Conservation (phyloP, 2,797 vertebrate species). For the Dryobates pubescens region DNA sequence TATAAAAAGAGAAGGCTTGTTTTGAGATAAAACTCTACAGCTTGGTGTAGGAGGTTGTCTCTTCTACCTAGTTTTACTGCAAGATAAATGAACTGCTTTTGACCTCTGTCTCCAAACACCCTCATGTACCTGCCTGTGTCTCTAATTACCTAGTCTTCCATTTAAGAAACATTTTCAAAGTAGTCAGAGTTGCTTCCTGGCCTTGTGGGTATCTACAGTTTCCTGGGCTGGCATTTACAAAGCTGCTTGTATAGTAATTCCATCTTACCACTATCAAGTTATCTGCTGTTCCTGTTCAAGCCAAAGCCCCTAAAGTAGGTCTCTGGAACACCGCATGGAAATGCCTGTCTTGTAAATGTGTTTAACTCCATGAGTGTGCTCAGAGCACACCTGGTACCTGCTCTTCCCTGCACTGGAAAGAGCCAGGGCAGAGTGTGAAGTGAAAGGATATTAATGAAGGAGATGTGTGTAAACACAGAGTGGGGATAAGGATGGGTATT, state of each 20-base stretch:
- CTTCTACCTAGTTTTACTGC: not conserved
- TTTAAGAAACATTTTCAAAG: not conserved
- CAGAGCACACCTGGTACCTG: not conserved
- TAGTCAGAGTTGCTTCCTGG: not conserved
- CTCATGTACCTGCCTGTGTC: not conserved
- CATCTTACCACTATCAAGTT: not conserved
- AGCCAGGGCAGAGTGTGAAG: not conserved
- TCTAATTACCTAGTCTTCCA: not conserved
- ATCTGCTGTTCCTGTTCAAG: not conserved
- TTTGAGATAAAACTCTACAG: slow-evolving; percentile 17
- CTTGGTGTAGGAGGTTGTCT: not conserved
- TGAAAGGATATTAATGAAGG: not conserved
- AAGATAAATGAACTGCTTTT: not conserved
- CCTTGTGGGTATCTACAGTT: not conserved
- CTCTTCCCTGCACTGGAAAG: not conserved
- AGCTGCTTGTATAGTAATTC: not conserved
- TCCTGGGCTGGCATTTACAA: not conserved
- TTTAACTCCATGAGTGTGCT: not conserved
- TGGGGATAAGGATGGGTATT: not conserved
- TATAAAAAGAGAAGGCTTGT: not conserved
- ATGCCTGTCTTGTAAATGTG: not conserved
- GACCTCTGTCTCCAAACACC: not conserved
- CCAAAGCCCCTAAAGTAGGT: not conserved
- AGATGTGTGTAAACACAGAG: too few species aligned
- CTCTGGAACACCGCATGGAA: rapidly evolving